Conservation (phyloP, 2,113 vertebrate genomes). For the Equus przewalskii region DNA sequence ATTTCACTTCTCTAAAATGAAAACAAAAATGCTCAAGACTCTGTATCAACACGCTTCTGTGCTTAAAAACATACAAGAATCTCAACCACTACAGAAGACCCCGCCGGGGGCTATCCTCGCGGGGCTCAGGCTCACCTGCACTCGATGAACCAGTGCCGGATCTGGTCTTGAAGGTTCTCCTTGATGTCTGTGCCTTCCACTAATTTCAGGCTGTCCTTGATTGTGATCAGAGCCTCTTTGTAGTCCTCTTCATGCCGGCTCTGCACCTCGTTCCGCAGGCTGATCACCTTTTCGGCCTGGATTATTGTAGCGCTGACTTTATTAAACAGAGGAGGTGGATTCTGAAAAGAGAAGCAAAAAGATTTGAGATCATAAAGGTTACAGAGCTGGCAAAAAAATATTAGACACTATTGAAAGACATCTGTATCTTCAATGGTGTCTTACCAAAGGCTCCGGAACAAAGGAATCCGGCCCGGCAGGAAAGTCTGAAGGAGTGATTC, state of each 20-base stretch:
- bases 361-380: background rate
- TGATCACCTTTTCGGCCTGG: conserved; percentile 64
- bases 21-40: background rate
- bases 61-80: background rate
- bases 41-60: accelerated
- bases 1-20: background rate
- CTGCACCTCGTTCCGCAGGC: conserved; percentile 80
- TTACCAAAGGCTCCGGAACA: accelerated
- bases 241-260: conserved; percentile 84
- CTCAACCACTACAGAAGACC: background rate
- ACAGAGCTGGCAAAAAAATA: background rate
- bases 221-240: conserved; percentile 82
- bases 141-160: conserved; percentile 93
- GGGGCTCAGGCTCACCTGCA: conserved; percentile 86
- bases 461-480: too few species aligned
- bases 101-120: accelerated
- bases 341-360: conserved; percentile 83
- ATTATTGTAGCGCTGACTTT: conserved; percentile 51
- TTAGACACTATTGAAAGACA: accelerated
- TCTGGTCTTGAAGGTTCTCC: conserved; percentile 90
- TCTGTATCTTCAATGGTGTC: accelerated
- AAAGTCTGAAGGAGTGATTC: accelerated
- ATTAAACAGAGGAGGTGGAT: conserved; percentile 82
- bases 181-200: conserved; percentile 87
- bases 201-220: conserved; percentile 86